Evolutionary conservation across 1,140 invertebrate genomes (phyloP), one percentile per base, ranked within the genome.

Genomic region (Eubasilissa regina): DNA sequence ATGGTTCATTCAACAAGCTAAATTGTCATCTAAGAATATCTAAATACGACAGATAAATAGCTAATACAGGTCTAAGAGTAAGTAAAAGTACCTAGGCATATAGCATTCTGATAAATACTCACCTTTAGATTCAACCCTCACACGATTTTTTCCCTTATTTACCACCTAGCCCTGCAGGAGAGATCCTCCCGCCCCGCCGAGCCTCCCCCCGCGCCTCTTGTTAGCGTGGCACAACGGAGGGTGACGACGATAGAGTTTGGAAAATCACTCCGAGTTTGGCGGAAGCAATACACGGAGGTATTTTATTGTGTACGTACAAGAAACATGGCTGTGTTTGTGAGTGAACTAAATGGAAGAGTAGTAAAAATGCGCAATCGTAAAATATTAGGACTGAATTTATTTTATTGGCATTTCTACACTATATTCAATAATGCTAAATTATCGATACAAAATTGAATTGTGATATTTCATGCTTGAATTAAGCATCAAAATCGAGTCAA

Each of bases 191-290:
- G 76, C 13, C 45, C n/a, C 11, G 0, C 51, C 70, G 1, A 19
- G 48, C 47, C 19, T 44, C 66, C 56, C 15, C 58, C 66, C 17
- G 43, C 56, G 12, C 10, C 73, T 17, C 72, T 81, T 81, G 80
- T 79, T 81, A 77, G 74, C 77, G 55, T 11, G 45, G 80, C 25
- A 78, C 56, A 48, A 76, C 25, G 47, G 56, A 76, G 77, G 77
- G 78, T 73, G 77, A 81, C 58, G 75, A 74, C 77, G 74, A 62
- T 73, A 73, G 75, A 76, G 75, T 82, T 79, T 76, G 75, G 58
- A 79, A 82, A 82, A 82, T 79, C 80, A 79, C 80, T 78, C 76
- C 51, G 75, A 82, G 80, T 81, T 81, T 81, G 56, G 48, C 72
- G 76, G 76, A 78, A 78, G 70, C 75, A 77, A 80, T 72, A 80